Conservation (phyloP, 1,140 invertebrate species). For the Drosophila subpulchrella region DNA sequence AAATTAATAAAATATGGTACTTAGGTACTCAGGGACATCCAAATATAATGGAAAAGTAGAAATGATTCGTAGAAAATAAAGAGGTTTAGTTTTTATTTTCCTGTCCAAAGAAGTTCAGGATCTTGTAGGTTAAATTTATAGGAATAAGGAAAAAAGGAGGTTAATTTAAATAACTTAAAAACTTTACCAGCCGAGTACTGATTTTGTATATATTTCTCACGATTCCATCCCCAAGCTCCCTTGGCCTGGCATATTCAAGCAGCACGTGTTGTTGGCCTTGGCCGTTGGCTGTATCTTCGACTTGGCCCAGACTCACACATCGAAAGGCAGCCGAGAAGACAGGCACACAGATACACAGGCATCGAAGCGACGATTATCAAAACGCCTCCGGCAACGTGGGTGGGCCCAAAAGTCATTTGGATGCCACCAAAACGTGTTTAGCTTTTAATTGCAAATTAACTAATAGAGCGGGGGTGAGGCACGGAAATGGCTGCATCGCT, state of each 20-base stretch:
- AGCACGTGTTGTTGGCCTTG: conserved; percentile 79
- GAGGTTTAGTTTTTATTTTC: no score
- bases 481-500: conserved; percentile 34
- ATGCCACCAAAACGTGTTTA: conserved; percentile 71
- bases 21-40: no score
- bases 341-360: conserved; percentile 1
- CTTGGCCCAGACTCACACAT: conserved; percentile 35
- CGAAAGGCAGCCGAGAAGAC: not conserved
- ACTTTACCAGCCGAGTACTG: no score
- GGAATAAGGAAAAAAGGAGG: no score
- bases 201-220: not conserved
- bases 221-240: not conserved
- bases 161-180: no score
- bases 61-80: no score
- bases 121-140: no score
- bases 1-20: no score
- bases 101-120: no score
- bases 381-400: conserved; percentile 68
- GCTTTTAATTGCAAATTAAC: conserved; percentile 82
- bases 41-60: no score
- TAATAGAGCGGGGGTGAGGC: conserved; percentile 33
- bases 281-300: conserved; percentile 55
- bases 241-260: conserved; percentile 36
- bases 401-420: conserved; percentile 57
- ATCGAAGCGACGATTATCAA: conserved; percentile 44